Base-by-base conservation (phyloP, 1,140 invertebrate genomes). In the Nasonia longicornis region DNA sequence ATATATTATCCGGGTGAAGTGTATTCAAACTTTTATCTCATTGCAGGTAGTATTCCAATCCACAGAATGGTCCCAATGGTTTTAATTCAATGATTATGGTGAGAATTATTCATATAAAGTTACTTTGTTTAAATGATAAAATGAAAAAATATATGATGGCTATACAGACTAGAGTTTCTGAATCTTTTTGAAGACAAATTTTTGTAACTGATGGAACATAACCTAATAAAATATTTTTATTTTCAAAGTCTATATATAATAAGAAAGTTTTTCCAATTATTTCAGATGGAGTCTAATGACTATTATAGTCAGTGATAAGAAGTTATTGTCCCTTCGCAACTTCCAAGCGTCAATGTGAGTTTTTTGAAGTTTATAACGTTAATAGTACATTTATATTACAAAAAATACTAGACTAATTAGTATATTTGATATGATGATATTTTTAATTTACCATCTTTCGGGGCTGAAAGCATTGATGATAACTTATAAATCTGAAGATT, bases 401-500 rank as follows among this genome's bases (percentile, higher is more conserved):
- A 16, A 20, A 58, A 7, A 58, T 58, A 0, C 16, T 58, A 20
- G 52, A 20, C 20, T 6, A 58, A 58, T 58, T 58, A 58, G 16
- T 26, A 48, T 58, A n/a, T 70, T 70, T 69, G 12, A 26, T 3
- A 82, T 78, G 81, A 82, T 82, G 81, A 82, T 66, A 72, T 82
- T 82, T 48, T 77, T 73, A 11, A 77, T 84, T 84, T 82, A 81
- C 80, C 82, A 87, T 87, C 86, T 87, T 87, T 87, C 86, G 86
- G 86, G 86, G 82, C 85, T 87, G 86, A 87, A 79, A 85, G 86
- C 72, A 84, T 86, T 87, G 86, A 87, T 85, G 86, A 66, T 71
- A 84, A 85, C 82, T 79, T 82, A 80, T 76, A 83, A 26, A 83
- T 80, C 26, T 48, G 16, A 58, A 48, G 8, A 42, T 20, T 58